Base-by-base conservation (phyloP, 2,888 invertebrate species). In the Trypoxylon attenuatum region DNA sequence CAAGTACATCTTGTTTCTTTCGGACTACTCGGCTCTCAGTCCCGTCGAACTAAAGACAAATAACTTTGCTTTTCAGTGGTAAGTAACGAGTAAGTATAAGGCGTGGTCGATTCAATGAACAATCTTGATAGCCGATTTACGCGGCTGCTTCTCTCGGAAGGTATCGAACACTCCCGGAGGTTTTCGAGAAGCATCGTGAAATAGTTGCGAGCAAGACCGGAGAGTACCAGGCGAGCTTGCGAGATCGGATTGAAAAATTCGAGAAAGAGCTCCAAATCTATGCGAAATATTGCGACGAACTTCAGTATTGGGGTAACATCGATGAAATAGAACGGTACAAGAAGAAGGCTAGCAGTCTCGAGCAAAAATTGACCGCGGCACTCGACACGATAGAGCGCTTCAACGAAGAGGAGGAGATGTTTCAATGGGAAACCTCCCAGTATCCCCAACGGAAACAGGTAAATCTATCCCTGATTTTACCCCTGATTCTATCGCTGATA, bases 391-490 rank as follows among this genome's bases (percentile, higher is more conserved):
- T 97, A 67, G 95, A 96, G 79, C 91, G 92, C 62, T 96, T 98
- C 79, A 98, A 98, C 84, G 93, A 93, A 82, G 98, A 98, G 85
- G 98, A 98, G 84, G 89, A 90, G 23, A 91, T 96, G 15, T 98
- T 94, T 83, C 95, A 94, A 8, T 97, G 94, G 92, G 94, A 96
- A 81, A 84, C 93, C 5, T 96, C 97, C 0, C 93, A 94, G 76
- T 98, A 98, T 88, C 96, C 97, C 0, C 89, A 94, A 67, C 90
- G 97, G 65, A 95, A 96, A 86, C 84, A 88, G 78, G 89, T 89
- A 73, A 47, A 46, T 21, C 38, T 0, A 15, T 38, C 4, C 38
- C 8, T 18, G 1, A 2, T 42, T 21, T 1, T 18, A 4, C 18
- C 6, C 19, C 5, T 10, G 10, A 18, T 16, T 42, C 42, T 2